Evolutionary conservation across 2,888 invertebrate genomes (phyloP).

Genomic region (Nephrotoma guestfalica): DNA sequence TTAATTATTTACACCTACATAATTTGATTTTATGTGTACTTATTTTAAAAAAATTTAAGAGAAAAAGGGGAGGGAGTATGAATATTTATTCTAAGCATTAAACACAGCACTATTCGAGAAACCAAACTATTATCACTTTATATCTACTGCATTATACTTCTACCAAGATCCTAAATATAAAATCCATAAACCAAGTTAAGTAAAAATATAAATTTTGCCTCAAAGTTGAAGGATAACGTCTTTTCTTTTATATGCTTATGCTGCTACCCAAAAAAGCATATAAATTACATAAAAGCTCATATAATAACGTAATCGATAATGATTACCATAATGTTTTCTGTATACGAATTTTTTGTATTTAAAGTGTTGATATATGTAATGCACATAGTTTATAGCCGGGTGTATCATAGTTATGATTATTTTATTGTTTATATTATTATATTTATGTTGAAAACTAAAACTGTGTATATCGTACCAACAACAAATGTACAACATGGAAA

Average conservation of each 20-base stretch:
- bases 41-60: no score
- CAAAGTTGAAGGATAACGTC: background rate
- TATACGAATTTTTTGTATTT: background rate
- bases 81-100: no score
- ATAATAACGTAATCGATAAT: background rate
- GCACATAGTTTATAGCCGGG: background rate
- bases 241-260: background rate
- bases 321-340: background rate
- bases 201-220: background rate
- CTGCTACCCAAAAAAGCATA: background rate
- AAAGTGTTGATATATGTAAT: background rate
- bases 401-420: background rate
- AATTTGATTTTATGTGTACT: no score
- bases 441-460: background rate
- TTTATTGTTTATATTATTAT: background rate
- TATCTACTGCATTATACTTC: no score
- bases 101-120: no score
- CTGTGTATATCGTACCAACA: background rate
- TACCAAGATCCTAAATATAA: background rate
- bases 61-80: no score
- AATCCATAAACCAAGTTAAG: background rate
- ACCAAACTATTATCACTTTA: background rate
- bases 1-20: no score
- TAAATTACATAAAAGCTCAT: background rate
- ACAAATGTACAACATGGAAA: background rate